Percentiles rank a stretch among this genome's conserved stretches.
These are phyloP conservation scores for Arion vulgaris DNA, from an alignment of 1,140 invertebrate species.

Conservation along the genomic window DNA sequence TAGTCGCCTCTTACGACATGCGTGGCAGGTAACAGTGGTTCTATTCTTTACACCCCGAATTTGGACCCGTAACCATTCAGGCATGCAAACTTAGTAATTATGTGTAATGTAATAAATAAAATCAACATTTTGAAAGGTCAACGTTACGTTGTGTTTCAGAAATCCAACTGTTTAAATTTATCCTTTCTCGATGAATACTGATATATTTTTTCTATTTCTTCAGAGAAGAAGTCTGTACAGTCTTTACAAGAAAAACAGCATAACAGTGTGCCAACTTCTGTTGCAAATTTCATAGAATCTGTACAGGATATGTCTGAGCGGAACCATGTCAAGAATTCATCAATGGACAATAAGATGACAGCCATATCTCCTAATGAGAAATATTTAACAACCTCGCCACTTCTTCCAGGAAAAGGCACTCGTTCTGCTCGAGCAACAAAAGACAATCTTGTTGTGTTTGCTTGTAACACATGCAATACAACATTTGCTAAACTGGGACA, in stretches of 20 bases:
- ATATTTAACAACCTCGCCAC: not conserved
- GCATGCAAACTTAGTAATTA: no score
- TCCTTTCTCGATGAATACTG: no score
- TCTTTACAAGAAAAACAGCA: not conserved
- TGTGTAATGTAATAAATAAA: no score
- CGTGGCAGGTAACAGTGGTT: no score
- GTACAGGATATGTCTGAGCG: not conserved
- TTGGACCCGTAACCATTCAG: no score
- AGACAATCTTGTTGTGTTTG: not conserved
- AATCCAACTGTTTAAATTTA: not conserved
- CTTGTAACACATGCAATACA: slow-evolving; percentile 34
- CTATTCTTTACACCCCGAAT: no score
- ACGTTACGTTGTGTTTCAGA: no score
- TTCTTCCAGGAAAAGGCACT: not conserved
- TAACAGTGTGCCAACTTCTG: not conserved
- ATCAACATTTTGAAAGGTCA: no score
- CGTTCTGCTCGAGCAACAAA: not conserved
- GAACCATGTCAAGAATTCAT: not conserved
- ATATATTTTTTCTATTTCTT: no score
- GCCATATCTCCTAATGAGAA: not conserved
- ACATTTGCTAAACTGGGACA: slow-evolving; percentile 33
- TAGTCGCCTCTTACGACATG: no score
- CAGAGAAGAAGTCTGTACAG: not conserved
- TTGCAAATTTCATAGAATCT: not conserved
- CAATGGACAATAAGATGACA: not conserved